Evolutionary conservation across 2,888 invertebrate species (phyloP).

Genomic region (Platypus cylindrus): DNA sequence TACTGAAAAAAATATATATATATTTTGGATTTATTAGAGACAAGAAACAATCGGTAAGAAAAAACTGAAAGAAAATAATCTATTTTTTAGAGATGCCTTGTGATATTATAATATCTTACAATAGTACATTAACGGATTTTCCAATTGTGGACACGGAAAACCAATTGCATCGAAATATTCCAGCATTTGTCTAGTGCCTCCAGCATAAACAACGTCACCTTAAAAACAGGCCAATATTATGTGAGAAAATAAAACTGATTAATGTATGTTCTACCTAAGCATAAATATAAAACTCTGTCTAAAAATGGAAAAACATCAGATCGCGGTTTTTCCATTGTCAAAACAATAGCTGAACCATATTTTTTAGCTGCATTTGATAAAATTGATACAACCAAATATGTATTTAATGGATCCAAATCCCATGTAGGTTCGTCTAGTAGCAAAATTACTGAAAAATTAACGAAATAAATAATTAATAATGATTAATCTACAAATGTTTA

Average conservation of each 20-base stretch:
- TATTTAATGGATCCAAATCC: conserved; percentile 88
- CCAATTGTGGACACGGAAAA: conserved; percentile 91
- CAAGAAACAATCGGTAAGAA: background rate
- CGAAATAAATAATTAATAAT: conserved; percentile 86
- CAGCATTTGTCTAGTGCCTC: conserved; percentile 82
- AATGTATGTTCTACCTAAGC: conserved; percentile 8
- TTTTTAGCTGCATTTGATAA: conserved; percentile 82
- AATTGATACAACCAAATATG: conserved; percentile 89
- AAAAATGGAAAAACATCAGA: conserved; percentile 93
- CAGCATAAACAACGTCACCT: conserved; percentile 84
- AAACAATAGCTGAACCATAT: conserved; percentile 76
- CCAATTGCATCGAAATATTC: conserved; percentile 93
- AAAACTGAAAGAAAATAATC: background rate
- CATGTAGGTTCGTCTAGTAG: conserved; percentile 89
- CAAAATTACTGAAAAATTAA: conserved; percentile 63
- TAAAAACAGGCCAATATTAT: conserved; percentile 2
- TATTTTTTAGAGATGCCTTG: background rate
- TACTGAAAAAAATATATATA: conserved; percentile 37
- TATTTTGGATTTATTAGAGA: background rate
- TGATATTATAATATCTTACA: conserved; percentile 45
- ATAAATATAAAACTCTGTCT: conserved; percentile 58
- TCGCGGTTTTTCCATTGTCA: conserved; percentile 88
- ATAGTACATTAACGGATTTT: conserved; percentile 97
- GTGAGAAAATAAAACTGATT: background rate
- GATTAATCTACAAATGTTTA: background rate